These are phyloP conservation scores for Okapia johnstoni DNA, from an alignment of 2,113 vertebrate species.

Conservation along the genomic window DNA sequence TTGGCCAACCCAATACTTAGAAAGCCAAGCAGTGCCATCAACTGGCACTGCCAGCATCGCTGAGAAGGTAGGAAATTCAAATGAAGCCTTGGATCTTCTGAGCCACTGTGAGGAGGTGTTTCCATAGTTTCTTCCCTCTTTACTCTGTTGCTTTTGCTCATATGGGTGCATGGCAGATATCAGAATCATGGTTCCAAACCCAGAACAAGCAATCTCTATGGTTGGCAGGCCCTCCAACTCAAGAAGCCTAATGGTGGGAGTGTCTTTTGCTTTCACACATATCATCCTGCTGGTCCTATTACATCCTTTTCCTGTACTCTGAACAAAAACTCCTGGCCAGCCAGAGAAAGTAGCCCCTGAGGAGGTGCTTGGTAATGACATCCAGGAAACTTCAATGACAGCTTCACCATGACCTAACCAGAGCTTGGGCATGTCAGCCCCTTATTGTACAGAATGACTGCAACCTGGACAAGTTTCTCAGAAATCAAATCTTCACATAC, in stretches of 20 bases:
- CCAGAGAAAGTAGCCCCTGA: neutral
- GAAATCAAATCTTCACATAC: constrained; percentile 42
- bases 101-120: neutral
- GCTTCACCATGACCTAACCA: neutral
- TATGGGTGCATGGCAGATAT: neutral
- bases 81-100: neutral
- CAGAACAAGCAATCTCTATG: neutral
- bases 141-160: neutral
- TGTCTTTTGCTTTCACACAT: neutral
- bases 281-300: neutral
- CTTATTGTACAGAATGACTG: neutral
- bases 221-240: neutral
- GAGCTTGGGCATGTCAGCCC: neutral
- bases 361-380: neutral
- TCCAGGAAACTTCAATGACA: neutral
- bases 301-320: neutral
- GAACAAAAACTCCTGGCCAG: neutral
- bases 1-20: neutral
- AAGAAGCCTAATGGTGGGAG: neutral
- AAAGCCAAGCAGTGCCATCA: neutral
- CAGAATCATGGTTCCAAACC: neutral
- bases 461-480: neutral
- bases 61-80: neutral
- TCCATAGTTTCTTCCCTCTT: neutral
- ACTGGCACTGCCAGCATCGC: neutral